Percentiles rank a stretch among this genome's conserved stretches.
These are phyloP conservation scores for Triplophysa rosa DNA, from an alignment of 2,113 vertebrate species.

Conservation along the genomic window DNA sequence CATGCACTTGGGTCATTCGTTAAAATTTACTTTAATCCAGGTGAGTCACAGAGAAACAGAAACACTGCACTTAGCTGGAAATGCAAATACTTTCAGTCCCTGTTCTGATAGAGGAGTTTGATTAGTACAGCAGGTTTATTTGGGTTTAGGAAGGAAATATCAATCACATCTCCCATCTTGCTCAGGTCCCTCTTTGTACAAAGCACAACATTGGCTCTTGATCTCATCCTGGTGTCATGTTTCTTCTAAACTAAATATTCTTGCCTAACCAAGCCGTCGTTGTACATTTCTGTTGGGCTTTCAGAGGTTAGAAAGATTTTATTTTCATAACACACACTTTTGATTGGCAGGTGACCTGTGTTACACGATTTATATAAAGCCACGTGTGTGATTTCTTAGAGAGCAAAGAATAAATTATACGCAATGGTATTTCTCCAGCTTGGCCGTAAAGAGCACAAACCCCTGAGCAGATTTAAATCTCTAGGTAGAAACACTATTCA, in stretches of 20 bases:
- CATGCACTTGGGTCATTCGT: constrained; percentile 8
- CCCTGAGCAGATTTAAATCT: constrained; percentile 8
- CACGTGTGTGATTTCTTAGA: constrained; percentile 4
- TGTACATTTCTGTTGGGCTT: background rate
- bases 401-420: constrained; percentile 17
- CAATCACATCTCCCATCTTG: constrained; percentile 8
- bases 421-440: constrained; percentile 8
- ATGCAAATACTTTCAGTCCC: constrained; percentile 9
- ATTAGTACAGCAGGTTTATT: constrained; percentile 18
- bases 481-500: background rate
- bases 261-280: background rate
- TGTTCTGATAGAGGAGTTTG: constrained; percentile 1
- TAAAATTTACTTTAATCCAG: constrained; percentile 7
- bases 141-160: constrained; percentile 39
- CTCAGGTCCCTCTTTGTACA: background rate
- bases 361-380: background rate
- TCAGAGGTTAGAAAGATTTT: background rate
- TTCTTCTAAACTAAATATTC: background rate
- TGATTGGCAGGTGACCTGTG: background rate
- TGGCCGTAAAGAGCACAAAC: background rate
- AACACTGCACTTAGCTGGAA: constrained; percentile 21
- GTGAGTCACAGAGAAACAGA: constrained; percentile 9
- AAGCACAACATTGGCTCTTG: constrained; percentile 10
- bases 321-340: constrained; percentile 9
- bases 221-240: background rate